Base-by-base conservation (phyloP, 2,888 invertebrate genomes). In the Argyra leucocephala region DNA sequence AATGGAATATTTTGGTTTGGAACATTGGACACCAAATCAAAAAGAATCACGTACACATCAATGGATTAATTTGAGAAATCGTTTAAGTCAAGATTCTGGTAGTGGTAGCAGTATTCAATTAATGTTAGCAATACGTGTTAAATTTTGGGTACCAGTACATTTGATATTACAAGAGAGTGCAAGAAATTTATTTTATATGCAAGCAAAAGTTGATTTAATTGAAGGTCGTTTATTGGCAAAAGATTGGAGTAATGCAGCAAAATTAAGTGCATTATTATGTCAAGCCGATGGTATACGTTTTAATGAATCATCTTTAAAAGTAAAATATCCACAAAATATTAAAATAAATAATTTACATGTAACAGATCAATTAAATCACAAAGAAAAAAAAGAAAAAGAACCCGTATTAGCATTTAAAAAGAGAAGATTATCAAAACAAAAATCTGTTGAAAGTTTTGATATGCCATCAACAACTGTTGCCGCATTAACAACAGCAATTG, bases 141-240 rank as follows among this genome's bases (percentile, higher is more conserved):
- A 94, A 80, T 94, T 93, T 82, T 93, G 92, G 90, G 93, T 94
- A 61, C 91, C 91, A 3, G 93, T 93, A 3, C 93, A 93, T 79
- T 85, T 88, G 67, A 84, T 94, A 67, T 85, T 92, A 68, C 91
- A 92, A 79, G 91, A 91, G 75, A 86, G 87, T 58, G 93, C 92
- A 23, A 87, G 91, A 6, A 74, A 91, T 78, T 87, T 90, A 76
- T 93, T 93, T 80, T 94, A 91, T 76, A 84, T 91, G 70, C 90
- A 93, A 78, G 89, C 92, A 2, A 87, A 88, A 73, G 82, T 88
- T 2, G 91, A 93, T 76, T 80, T 91, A 69, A 81, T 86, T 62
- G 89, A 90, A 74, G 89, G 88, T 22, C 84, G 88, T 67, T 82
- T 93, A 21, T 84, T 86, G 65, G 87, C 88, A 10, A 83, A 85